Conservation (phyloP, 2,113 vertebrate genomes). For the Actenoides hombroni region DNA sequence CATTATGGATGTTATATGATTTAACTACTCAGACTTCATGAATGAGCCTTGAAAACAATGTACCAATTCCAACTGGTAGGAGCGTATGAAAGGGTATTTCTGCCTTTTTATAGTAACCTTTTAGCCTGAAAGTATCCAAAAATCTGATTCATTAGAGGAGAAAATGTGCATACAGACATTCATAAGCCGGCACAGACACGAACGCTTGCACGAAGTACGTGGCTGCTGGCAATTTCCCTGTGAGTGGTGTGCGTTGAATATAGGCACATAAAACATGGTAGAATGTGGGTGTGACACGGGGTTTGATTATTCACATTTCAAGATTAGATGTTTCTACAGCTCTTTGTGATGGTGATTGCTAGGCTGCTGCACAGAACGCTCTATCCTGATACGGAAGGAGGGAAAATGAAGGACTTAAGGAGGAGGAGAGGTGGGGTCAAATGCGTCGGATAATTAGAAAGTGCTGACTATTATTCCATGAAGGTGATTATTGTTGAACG, state of each 20-base stretch:
- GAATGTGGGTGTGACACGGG: neutral
- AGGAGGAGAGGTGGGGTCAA: neutral
- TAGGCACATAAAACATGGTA: neutral
- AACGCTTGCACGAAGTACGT: rapidly evolving
- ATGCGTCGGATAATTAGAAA: neutral
- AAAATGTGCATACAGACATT: neutral
- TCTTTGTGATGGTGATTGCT: neutral
- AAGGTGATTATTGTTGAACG: neutral
- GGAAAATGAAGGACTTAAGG: neutral
- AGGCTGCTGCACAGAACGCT: neutral
- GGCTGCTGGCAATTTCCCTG: neutral
- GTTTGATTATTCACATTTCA: neutral
- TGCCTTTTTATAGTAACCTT: neutral
- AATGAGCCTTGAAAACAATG: neutral
- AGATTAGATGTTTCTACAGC: neutral
- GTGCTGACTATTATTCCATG: neutral
- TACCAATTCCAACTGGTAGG: neutral
- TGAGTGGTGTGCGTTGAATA: neutral
- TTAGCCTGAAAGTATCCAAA: neutral
- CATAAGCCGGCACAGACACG: neutral
- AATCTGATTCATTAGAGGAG: neutral
- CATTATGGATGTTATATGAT: neutral
- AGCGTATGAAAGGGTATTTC: neutral
- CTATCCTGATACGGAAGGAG: neutral
- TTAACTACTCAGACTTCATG: neutral